Evolutionary conservation across 1,140 invertebrate genomes (phyloP).

Genomic region (Eriocheir sinensis): DNA sequence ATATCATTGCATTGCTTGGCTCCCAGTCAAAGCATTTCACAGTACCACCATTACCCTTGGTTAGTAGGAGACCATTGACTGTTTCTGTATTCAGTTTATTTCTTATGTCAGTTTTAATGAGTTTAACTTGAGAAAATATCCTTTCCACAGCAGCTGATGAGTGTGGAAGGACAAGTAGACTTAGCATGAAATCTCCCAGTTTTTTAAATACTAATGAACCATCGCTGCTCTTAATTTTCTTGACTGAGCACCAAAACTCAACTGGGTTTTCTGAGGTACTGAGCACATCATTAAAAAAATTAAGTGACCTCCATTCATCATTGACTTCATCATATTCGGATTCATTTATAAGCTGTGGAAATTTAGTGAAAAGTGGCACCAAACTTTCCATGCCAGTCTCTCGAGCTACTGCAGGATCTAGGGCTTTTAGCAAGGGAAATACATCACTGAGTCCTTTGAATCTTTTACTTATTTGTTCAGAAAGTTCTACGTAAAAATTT

Average conservation of each 20-base stretch:
- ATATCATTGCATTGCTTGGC: no score
- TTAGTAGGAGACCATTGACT: background rate
- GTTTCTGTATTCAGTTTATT: background rate
- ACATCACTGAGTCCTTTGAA: slow-evolving; percentile 39
- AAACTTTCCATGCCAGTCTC: background rate
- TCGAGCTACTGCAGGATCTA: background rate
- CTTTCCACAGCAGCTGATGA: no score
- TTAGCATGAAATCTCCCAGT: background rate
- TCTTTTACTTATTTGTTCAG: slow-evolving; percentile 35
- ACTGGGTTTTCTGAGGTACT: background rate
- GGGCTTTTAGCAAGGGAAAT: slow-evolving; percentile 33
- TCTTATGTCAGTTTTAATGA: no score
- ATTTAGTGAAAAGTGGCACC: slow-evolving; percentile 38
- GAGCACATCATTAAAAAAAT: background rate
- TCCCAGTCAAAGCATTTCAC: no score
- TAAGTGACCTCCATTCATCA: slow-evolving; percentile 36
- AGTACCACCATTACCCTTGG: no score
- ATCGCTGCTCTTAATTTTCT: background rate
- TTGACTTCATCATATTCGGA: slow-evolving; percentile 29
- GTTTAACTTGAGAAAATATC: no score
- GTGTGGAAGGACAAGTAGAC: background rate
- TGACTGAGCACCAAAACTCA: no score
- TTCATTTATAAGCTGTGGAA: slow-evolving; percentile 41
- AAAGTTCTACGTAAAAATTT: slow-evolving; percentile 39
- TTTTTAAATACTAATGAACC: background rate